Evolutionary conservation across 2,113 vertebrate genomes (phyloP), one percentile per base, ranked within the genome.

Genomic region (Vidua chalybeata): DNA sequence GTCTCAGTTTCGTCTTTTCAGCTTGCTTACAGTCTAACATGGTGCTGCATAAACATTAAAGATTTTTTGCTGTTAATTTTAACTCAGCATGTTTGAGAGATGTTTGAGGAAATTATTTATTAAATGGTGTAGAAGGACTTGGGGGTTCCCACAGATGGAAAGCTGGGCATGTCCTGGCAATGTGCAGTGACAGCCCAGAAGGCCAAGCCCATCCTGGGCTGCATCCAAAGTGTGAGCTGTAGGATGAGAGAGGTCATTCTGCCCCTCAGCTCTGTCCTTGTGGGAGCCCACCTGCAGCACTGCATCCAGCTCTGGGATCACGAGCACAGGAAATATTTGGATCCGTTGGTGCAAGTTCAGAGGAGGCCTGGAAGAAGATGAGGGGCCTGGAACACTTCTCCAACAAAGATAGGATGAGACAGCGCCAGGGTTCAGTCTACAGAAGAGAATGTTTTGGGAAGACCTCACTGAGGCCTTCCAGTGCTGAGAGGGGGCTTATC

Each of bases 31-130:
- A 62, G 28, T 66, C 52, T 87, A 43, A 67, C 39, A 35, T 89
- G 69, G 51, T 95, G 15, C 33, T 78, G 7, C 72, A 41, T 61
- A 87, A 92, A 92, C 64, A 92, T 77, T 63, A 63, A 92, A 94
- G 68, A 81, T 20, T 54, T 54, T 92, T 73, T 55, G 31, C 28
- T 58, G 56, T 14, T 41, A 37, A 58, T 56, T 56, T 89, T 61
- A 62, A 87, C 37, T 71, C 64, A 43, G 5, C 3, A 19, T 4
- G 26, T 79, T 79, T 67, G 69, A 69, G 49, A 67, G 24, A 8
- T 37, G 12, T 74, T 82, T 79, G 61, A 77, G 67, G 45, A 39
- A 71, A 27, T 17, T 2, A 27, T 31, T 17, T 2, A 27, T 31
- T 12, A 20, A 55, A 62, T 43, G 26, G 21, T 43, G 35, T n/a